Conservation (phyloP, 2,888 invertebrate genomes). For the Napeogenes sylphis region DNA sequence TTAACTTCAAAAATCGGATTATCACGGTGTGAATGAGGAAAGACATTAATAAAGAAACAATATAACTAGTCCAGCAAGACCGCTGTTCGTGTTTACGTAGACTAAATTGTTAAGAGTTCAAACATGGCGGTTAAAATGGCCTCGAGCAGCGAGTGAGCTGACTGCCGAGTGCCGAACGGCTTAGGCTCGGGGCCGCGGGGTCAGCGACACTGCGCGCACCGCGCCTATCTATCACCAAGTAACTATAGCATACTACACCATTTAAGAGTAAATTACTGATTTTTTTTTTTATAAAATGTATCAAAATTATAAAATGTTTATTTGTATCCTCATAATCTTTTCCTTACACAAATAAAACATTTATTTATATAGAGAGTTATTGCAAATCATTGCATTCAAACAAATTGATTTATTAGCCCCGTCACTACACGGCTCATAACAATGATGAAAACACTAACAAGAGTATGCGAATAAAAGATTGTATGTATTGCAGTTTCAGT, state of each 20-base stretch:
- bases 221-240: slow-evolving; percentile 39
- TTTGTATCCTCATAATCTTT: not conserved
- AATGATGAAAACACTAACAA: not conserved
- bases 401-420: too few relatives aligned
- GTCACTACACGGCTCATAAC: too few relatives aligned
- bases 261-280: too few relatives aligned
- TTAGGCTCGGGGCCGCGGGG: slow-evolving; percentile 61
- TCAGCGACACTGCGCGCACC: slow-evolving; percentile 62
- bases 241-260: slow-evolving; percentile 14
- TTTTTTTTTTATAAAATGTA: too few relatives aligned
- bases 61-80: not conserved
- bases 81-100: slow-evolving; percentile 2
- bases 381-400: not conserved
- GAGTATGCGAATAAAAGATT: slow-evolving; percentile 2
- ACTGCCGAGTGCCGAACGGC: slow-evolving; percentile 38
- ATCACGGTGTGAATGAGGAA: too few relatives aligned
- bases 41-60: not conserved
- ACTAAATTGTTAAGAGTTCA: not conserved
- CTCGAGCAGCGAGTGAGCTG: slow-evolving; percentile 35
- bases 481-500: slow-evolving; percentile 55
- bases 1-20: too few relatives aligned
- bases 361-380: slow-evolving; percentile 2
- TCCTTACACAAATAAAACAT: slow-evolving; percentile 7
- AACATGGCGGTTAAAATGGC: slow-evolving; percentile 27
- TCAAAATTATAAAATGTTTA: too few relatives aligned